These are phyloP conservation scores for Ivindomyrus marchei DNA, from an alignment of 2,113 vertebrate genomes.

Conservation along the genomic window DNA sequence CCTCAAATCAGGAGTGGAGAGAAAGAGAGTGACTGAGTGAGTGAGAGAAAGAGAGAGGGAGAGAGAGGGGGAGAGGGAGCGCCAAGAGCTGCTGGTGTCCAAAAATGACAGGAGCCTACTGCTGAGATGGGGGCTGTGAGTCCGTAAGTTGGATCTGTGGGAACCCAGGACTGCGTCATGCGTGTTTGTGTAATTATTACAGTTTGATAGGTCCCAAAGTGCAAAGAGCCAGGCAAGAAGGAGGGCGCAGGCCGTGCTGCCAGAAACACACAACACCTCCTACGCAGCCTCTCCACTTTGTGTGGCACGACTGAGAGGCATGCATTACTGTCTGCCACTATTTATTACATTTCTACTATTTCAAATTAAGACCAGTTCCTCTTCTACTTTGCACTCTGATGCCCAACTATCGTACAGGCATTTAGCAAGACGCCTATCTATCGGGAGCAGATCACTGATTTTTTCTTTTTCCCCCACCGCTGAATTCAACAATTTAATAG, in stretches of 20 bases:
- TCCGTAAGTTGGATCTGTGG: constrained; percentile 45
- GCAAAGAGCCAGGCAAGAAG: constrained; percentile 21
- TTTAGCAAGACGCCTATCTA: constrained; percentile 20
- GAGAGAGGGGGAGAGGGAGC: not conserved
- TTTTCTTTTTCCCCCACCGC: not conserved
- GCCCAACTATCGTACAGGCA: constrained; percentile 42
- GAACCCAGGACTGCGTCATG: constrained; percentile 41
- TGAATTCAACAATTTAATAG: not conserved
- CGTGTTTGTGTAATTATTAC: constrained; percentile 58
- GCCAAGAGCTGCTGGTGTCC: constrained; percentile 19
- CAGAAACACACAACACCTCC: constrained; percentile 37
- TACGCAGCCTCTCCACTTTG: constrained; percentile 4
- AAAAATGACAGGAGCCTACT: constrained; percentile 55
- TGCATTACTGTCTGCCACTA: constrained; percentile 34
- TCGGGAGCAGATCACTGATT: constrained; percentile 26
- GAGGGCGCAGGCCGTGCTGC: constrained; percentile 34
- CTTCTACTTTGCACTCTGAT: constrained; percentile 47
- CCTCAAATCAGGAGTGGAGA: not conserved
- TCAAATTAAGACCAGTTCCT: constrained; percentile 36
- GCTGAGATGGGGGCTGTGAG: constrained; percentile 37
- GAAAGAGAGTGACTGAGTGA: not conserved
- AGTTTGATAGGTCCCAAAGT: constrained; percentile 45
- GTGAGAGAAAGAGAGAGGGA: not conserved
- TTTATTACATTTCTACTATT: constrained; percentile 22
- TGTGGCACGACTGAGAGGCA: constrained; percentile 11